These are phyloP conservation scores for Antedon mediterranea DNA, from an alignment of 53 echinoderm and acorn worm genomes.

Conservation along the genomic window DNA sequence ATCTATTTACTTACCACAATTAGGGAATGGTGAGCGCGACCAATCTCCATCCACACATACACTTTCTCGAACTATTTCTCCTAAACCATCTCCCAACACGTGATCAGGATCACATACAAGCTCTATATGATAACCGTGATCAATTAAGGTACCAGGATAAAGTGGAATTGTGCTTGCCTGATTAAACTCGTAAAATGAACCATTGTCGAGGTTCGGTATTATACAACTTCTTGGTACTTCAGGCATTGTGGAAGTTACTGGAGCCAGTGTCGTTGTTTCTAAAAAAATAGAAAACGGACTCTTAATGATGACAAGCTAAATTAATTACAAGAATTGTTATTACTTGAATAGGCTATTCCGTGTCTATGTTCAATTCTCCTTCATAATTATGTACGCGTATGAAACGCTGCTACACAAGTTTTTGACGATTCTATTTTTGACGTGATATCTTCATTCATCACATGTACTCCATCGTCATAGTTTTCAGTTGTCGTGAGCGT, in stretches of 20 bases:
- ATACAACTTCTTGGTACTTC: neutral
- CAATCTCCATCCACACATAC: neutral
- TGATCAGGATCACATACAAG: neutral
- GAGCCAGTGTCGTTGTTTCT: neutral
- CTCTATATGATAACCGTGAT: neutral
- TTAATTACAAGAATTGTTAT: too few relatives aligned
- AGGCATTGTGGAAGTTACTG: neutral
- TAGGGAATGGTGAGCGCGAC: neutral
- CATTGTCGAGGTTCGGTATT: neutral
- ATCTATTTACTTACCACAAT: neutral
- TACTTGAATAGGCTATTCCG: too few relatives aligned
- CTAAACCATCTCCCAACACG: neutral
- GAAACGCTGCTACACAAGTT: too few relatives aligned
- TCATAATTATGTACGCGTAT: too few relatives aligned
- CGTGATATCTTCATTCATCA: too few relatives aligned
- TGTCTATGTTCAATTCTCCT: too few relatives aligned
- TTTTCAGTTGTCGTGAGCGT: too few relatives aligned
- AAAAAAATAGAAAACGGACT: neutral
- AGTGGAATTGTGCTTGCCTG: neutral
- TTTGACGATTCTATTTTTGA: too few relatives aligned
- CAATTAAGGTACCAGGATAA: neutral
- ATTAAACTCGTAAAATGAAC: neutral
- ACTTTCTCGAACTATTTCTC: neutral
- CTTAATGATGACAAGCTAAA: too few relatives aligned
- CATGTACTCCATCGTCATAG: too few relatives aligned